A percentile compares a stretch with the other conserved stretches of the same genome.
phyloP scores from a whole-genome alignment of 1,140 invertebrate species.

The Aphelenchoides avenae region DNA sequence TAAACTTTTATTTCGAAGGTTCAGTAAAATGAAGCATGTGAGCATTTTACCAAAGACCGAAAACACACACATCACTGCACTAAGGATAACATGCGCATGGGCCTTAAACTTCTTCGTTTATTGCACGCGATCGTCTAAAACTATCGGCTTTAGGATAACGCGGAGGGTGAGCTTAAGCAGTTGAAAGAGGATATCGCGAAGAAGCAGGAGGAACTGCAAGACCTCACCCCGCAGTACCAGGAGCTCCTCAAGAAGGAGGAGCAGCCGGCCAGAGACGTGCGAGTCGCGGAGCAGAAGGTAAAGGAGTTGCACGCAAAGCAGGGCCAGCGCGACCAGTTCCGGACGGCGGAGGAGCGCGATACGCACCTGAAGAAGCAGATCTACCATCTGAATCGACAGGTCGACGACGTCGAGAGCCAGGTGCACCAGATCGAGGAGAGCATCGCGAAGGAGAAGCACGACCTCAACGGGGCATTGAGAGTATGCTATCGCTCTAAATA shows the following conservation, averaged over 20 bases:
- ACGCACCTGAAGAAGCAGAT: conserved; percentile 61
- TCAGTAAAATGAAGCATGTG: too few relatives aligned
- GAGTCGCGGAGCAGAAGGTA: conserved; percentile 93
- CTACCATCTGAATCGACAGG: conserved; percentile 61
- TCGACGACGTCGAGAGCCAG: conserved; percentile 32
- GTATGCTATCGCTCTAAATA: too few relatives aligned
- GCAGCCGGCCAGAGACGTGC: conserved; percentile 68
- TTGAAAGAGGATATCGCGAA: conserved; percentile 81
- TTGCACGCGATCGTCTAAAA: too few relatives aligned
- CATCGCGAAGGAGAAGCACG: conserved; percentile 32
- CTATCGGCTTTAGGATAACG: conserved; percentile 76
- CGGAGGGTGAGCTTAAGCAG: conserved; percentile 82
- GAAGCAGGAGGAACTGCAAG: conserved; percentile 80
- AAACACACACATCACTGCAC: too few relatives aligned
- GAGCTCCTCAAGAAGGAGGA: conserved; percentile 87
- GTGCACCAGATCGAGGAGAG: conserved; percentile 35
- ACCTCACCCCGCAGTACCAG: conserved; percentile 84
- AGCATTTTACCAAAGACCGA: too few relatives aligned
- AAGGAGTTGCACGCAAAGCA: conserved; percentile 98
- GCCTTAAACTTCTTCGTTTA: too few relatives aligned
- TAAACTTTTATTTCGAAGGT: too few relatives aligned
- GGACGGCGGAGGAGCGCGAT: conserved; percentile 85
- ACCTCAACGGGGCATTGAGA: too few relatives aligned
- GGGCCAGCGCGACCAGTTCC: conserved; percentile 92
- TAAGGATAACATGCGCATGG: too few relatives aligned